Percentiles rank a stretch among this genome's conserved stretches.
These are phyloP conservation scores for Pycnonotus jocosus DNA, from an alignment of 2,113 vertebrate species.

Conservation along the genomic window DNA sequence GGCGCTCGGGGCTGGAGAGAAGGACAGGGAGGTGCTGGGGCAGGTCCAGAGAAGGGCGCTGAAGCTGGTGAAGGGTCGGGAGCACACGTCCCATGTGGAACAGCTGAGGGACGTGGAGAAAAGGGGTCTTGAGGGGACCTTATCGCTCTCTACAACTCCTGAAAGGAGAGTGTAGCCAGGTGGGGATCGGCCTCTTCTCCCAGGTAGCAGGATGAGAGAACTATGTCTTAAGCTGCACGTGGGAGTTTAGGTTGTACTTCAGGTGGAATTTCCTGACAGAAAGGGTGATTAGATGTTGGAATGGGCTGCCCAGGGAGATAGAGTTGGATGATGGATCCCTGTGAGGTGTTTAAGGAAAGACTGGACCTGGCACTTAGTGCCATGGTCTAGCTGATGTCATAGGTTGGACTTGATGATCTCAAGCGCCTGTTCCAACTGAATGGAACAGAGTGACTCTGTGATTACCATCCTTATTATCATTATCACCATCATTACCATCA, in stretches of 20 bases:
- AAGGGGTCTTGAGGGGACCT: too few species aligned
- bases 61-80: too few species aligned
- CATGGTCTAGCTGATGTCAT: neutral
- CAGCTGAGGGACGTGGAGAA: neutral
- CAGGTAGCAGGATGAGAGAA: neutral
- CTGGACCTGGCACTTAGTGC: neutral
- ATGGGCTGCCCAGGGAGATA: neutral
- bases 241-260: neutral
- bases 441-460: too few species aligned
- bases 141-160: neutral
- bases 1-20: accelerated
- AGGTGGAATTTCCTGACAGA: neutral
- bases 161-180: neutral
- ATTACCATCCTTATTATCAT: too few species aligned
- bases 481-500: neutral
- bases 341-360: neutral
- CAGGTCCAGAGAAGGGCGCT: accelerated
- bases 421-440: neutral
- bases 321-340: neutral
- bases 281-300: neutral
- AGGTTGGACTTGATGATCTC: neutral
- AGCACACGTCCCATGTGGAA: too few species aligned
- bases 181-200: neutral
- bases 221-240: neutral
- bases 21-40: accelerated